Evolutionary conservation across 2,888 invertebrate species (phyloP).

Genomic region (Polyommatus icarus): DNA sequence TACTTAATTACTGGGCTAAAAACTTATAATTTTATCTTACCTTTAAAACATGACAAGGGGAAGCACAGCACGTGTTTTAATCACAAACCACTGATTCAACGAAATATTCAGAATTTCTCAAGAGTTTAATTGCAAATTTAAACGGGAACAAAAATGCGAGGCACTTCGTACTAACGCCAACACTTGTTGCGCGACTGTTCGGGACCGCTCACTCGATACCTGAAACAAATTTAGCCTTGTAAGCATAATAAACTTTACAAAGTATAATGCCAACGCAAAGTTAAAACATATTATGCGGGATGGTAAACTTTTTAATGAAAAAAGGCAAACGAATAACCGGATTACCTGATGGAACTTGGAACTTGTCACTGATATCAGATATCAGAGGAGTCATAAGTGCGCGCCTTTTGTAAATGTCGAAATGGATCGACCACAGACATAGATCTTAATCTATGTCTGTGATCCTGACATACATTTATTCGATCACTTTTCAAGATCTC

Average conservation of each 20-base stretch:
- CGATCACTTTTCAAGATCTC: too few species aligned
- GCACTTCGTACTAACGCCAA: constrained; percentile 28
- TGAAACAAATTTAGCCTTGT: constrained; percentile 25
- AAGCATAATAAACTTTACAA: neutral
- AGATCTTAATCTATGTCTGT: too few species aligned
- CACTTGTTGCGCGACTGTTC: constrained; percentile 31
- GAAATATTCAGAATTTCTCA: neutral
- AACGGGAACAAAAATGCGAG: constrained; percentile 18
- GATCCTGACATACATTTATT: too few species aligned
- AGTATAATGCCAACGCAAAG: neutral
- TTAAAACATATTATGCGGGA: neutral
- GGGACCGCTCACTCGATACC: constrained; percentile 20
- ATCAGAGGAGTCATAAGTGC: too few species aligned
- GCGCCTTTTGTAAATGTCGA: too few species aligned
- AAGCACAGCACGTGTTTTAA: constrained; percentile 12
- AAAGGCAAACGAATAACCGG: too few species aligned
- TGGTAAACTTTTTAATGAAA: neutral
- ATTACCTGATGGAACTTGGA: too few species aligned
- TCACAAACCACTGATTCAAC: constrained; percentile 19
- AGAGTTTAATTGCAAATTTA: constrained; percentile 14
- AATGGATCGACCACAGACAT: too few species aligned
- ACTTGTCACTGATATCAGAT: too few species aligned
- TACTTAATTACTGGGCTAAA: neutral
- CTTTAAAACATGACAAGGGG: constrained; percentile 27
- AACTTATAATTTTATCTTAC: neutral